These are phyloP conservation scores for Falco naumanni DNA, from an alignment of 2,797 vertebrate genomes.

Conservation along the genomic window DNA sequence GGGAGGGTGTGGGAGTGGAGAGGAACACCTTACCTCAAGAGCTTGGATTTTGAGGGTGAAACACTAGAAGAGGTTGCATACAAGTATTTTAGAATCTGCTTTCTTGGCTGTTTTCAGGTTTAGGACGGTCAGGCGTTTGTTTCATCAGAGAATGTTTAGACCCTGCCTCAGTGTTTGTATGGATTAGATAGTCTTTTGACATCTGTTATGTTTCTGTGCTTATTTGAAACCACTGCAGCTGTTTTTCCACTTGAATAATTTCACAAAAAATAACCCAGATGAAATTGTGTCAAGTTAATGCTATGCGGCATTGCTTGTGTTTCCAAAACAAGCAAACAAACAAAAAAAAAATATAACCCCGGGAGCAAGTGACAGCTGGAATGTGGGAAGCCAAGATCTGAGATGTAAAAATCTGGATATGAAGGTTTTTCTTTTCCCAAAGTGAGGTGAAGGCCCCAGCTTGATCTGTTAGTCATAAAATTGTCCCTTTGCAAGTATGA, in stretches of 20 bases:
- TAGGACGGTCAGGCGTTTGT: not conserved
- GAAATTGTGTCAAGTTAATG: slow-evolving; percentile 61
- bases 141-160: not conserved
- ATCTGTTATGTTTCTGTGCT: slow-evolving; percentile 15
- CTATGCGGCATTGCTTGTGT: slow-evolving; percentile 30
- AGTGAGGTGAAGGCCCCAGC: not conserved
- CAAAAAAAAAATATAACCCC: not conserved
- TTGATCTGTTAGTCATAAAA: not conserved
- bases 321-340: slow-evolving; percentile 68
- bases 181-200: slow-evolving; percentile 52
- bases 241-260: slow-evolving; percentile 52
- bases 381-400: not conserved
- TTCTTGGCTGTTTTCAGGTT: not conserved
- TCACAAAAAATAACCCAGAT: slow-evolving; percentile 41
- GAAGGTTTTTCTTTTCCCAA: slow-evolving; percentile 13
- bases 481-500: not conserved
- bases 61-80: not conserved
- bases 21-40: slow-evolving; percentile 24
- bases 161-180: not conserved
- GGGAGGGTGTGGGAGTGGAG: not conserved
- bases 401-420: slow-evolving; percentile 10
- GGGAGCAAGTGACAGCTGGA: slow-evolving; percentile 9
- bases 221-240: slow-evolving; percentile 48
- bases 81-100: not conserved
- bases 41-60: not conserved